Evolutionary conservation across 2,113 vertebrate genomes (phyloP).

Genomic region (Nesoenas mayeri): DNA sequence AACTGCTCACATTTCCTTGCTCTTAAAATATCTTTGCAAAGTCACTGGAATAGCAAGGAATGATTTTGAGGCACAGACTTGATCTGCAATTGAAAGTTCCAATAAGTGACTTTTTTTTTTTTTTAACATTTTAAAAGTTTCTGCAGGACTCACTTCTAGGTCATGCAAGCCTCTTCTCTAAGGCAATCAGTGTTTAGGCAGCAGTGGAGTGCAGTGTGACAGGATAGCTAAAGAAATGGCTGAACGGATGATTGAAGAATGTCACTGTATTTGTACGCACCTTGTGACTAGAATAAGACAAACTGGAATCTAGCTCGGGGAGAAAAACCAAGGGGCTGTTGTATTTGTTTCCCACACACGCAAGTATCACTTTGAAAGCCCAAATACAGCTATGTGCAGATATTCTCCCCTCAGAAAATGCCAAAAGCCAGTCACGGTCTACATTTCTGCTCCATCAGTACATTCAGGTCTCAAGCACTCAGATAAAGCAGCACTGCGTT

Average conservation of each 20-base stretch:
- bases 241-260: neutral
- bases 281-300: neutral
- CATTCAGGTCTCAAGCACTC: neutral
- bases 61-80: neutral
- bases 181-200: neutral
- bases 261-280: neutral
- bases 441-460: neutral
- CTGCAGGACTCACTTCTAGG: neutral
- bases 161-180: neutral
- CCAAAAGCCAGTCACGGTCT: neutral
- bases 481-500: neutral
- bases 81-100: neutral
- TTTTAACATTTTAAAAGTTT: neutral
- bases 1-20: neutral
- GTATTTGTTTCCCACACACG: neutral
- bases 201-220: neutral
- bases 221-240: neutral
- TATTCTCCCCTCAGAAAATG: neutral
- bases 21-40: neutral
- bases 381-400: neutral
- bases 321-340: accelerated
- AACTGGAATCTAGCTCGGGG: neutral
- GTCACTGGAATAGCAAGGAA: neutral
- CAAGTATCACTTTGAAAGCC: neutral
- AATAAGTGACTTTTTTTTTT: neutral